These are phyloP conservation scores for Drosophila ercepeae DNA, from an alignment of 1,140 invertebrate genomes.

Conservation along the genomic window DNA sequence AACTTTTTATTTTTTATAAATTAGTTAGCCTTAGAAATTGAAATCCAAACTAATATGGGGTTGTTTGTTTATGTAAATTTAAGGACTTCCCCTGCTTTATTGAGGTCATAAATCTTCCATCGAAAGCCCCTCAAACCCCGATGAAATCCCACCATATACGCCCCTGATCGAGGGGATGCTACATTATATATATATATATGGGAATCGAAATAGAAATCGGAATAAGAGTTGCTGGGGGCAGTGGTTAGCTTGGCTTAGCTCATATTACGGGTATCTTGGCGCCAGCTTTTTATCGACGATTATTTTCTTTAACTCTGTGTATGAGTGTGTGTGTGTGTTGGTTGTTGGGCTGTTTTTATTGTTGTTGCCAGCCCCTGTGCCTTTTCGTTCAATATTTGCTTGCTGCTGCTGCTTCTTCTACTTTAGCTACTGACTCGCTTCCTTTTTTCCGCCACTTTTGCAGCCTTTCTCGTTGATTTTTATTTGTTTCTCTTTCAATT, in stretches of 20 bases:
- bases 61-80: not conserved
- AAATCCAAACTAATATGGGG: not conserved
- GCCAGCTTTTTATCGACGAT: slow-evolving; percentile 81
- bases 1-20: too few species aligned
- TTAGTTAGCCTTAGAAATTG: too few species aligned
- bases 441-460: slow-evolving; percentile 75
- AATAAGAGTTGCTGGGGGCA: slow-evolving; percentile 55
- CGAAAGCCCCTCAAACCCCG: not conserved
- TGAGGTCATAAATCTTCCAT: not conserved
- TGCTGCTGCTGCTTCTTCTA: slow-evolving; percentile 46
- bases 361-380: slow-evolving; percentile 52
- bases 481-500: slow-evolving; percentile 82
- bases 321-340: slow-evolving; percentile 15
- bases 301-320: slow-evolving; percentile 69
- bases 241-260: slow-evolving; percentile 81
- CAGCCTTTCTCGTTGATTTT: slow-evolving; percentile 81
- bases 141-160: not conserved
- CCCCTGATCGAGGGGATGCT: not conserved
- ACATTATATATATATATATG: slow-evolving; percentile 7
- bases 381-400: slow-evolving; percentile 79
- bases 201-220: slow-evolving; percentile 16
- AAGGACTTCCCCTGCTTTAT: not conserved
- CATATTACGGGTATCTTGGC: slow-evolving; percentile 81
- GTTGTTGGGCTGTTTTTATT: slow-evolving; percentile 32
- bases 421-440: slow-evolving; percentile 53